Base-by-base conservation (phyloP, 2,888 invertebrate species). In the Erebia epiphron region DNA sequence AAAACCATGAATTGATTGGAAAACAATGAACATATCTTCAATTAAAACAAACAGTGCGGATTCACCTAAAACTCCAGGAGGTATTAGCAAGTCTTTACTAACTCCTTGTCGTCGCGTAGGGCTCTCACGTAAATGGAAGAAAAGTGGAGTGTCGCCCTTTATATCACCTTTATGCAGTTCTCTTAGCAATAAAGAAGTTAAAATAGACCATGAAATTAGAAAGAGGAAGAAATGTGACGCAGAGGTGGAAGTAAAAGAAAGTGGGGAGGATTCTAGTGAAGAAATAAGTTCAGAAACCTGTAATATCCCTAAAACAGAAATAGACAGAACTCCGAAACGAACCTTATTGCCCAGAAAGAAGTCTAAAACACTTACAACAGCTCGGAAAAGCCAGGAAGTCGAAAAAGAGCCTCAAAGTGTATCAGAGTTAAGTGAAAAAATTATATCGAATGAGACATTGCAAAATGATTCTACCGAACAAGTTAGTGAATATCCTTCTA, bases 51-150 rank as follows among this genome's bases (percentile, higher is more conserved):
- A 21, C 52, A 82, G 77, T 68, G 79, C 72, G 11, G 88, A 88
- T 66, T 89, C 92, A 0, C 91, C 92, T 1, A 92, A 92, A 79
- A 93, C 91, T 21, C 91, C 91, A 1, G 93, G 91, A 18, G 93
- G 94, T 18, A 94, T 94, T 26, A 94, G 91, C 77, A 94, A 92
- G 76, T 89, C 90, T 26, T 82, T 94, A 54, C 80, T 94, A 57
- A 94, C 94, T 62, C 94, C 94, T 21, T 94, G 94, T 76, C 84
- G 94, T 80, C 86, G 94, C 79, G 81, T 94, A 50, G 94, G 94
- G 11, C 83, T 94, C 46, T 94, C 94, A 2, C 88, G 94, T 18
- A 91, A 89, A 71, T 91, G 89, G 88, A 88, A 79, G 74, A 90
- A 87, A 77, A 82, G 79, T 71, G 86, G 88, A 1, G 75, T 83